These are phyloP conservation scores for Uloborus diversus DNA, from an alignment of 1,140 invertebrate species.

Conservation along the genomic window DNA sequence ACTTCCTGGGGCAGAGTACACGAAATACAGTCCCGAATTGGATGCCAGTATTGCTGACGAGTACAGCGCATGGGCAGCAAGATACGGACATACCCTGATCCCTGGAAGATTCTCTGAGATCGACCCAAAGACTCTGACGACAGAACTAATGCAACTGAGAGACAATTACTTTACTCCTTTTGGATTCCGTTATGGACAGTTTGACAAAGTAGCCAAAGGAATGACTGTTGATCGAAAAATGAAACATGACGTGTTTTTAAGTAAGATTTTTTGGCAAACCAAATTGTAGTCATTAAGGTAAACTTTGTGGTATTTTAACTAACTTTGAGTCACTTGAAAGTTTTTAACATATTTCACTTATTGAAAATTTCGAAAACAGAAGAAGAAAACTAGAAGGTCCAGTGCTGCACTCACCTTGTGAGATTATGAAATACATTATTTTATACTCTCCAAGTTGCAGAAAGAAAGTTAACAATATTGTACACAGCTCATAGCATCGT, in stretches of 20 bases:
- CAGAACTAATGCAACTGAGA: constrained; percentile 12
- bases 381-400: background rate
- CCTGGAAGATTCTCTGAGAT: constrained; percentile 24
- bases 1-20: constrained; percentile 1
- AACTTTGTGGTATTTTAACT: too few species aligned
- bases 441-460: too few species aligned
- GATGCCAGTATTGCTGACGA: constrained; percentile 62
- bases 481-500: too few species aligned
- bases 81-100: constrained; percentile 54
- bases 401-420: background rate
- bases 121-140: constrained; percentile 28
- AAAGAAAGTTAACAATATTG: too few species aligned
- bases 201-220: constrained; percentile 58
- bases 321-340: background rate
- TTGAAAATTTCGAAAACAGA: background rate
- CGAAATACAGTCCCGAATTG: constrained; percentile 44
- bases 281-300: too few species aligned
- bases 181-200: constrained; percentile 58
- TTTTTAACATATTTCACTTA: background rate
- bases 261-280: constrained; percentile 74
- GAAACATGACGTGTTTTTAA: constrained; percentile 66
- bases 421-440: background rate
- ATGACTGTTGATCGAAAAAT: constrained; percentile 44
- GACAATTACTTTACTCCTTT: constrained; percentile 45
- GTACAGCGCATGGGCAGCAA: constrained; percentile 51